phyloP scores from a whole-genome alignment of 2,113 vertebrate species.

The Formicarius rufipectus region DNA sequence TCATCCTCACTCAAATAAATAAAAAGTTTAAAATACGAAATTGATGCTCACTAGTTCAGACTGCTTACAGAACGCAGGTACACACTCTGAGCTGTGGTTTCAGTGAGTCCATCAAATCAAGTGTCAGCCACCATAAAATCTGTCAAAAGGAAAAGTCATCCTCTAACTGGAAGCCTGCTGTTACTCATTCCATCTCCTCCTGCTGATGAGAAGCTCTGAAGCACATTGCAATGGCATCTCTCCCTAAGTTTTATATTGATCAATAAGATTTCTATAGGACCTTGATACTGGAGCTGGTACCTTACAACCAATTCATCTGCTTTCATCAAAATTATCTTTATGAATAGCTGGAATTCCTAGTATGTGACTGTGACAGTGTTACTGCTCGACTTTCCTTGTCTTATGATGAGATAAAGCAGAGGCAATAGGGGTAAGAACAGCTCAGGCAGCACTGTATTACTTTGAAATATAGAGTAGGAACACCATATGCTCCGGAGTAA shows the following conservation, averaged over 20 bases:
- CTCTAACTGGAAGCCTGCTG: not conserved
- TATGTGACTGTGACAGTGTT: not conserved
- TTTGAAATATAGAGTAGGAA: not conserved
- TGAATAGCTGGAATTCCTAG: not conserved
- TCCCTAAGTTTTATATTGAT: not conserved
- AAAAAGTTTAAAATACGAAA: not conserved
- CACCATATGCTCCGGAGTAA: conserved; percentile 16
- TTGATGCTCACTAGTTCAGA: not conserved
- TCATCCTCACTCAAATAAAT: not conserved
- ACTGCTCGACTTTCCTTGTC: not conserved
- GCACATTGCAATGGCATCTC: not conserved
- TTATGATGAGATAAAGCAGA: not conserved
- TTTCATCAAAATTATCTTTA: not conserved
- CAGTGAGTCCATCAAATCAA: not conserved
- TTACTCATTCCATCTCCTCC: not conserved
- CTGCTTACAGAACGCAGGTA: not conserved
- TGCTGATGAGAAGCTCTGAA: not conserved
- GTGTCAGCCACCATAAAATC: not conserved
- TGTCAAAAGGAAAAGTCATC: not conserved
- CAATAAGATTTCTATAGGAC: not conserved
- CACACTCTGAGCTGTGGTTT: not conserved
- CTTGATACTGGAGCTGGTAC: not conserved
- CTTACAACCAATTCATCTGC: not conserved
- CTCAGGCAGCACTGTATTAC: not conserved
- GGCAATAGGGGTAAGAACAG: not conserved